Evolutionary conservation across 37 sponge, comb jelly and placozoan species (phyloP), one percentile per base, ranked within the genome.

Genomic region (Agelas oroides): DNA sequence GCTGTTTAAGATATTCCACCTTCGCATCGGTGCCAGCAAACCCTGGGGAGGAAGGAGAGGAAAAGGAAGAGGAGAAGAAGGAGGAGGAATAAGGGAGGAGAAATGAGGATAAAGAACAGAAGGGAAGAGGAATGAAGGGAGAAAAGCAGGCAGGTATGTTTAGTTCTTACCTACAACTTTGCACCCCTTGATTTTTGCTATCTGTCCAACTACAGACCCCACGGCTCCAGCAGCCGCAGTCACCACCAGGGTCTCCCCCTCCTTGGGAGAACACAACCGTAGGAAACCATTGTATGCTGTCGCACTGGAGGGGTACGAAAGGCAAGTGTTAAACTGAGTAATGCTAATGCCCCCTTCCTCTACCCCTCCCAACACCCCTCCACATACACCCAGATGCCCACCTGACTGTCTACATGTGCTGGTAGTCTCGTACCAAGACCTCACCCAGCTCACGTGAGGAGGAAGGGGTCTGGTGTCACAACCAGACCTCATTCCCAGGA

Each of bases 1-100:
- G 71, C 18, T 75, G 40, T 73, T 86, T 81, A 28, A 86, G 32
- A 65, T 90, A 91, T 0, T 71, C 89, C 30, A 94, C 95, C 46
- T 96, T 96, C 16, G 78, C 90, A 81, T 96, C 95, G 61, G 80
- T 85, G 2, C 97, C 95, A 32, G 95, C 86, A 86, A 90, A 92
- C 1, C 95, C 91, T 89, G 75, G 18, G 46, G 23, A 24, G 23
- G 23, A 37, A 5, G 36, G 23, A 31, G 23, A 16, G 5, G 8
- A 23, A 13, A 13, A 23, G 8, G 30, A 5, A 5, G 23, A n/a
- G 63, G 13, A 11, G 63, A 28, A 62, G 5, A 1, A 24, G 67
- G 1, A 24, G 30, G 67, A 34, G 24, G 73, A 37, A 72, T 32
- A n/a, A n/a, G 73, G 39, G 27, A 23, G 16, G 0, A 37, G 40